Base-by-base conservation (phyloP, 1,140 invertebrate genomes). In the Aphelinus atriplicis region DNA sequence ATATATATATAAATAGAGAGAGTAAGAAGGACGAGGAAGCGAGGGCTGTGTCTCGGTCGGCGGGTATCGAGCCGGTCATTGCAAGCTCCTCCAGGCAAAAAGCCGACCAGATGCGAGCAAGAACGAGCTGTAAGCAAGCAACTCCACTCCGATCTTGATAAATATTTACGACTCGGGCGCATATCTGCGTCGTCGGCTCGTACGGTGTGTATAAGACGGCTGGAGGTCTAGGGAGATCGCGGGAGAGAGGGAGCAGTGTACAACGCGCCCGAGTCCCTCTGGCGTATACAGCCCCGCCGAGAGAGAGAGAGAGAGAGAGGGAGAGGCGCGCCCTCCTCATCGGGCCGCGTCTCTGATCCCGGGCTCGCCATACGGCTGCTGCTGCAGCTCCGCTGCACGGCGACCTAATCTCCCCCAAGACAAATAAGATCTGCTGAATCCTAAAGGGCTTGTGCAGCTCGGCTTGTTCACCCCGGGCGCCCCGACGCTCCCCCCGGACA, bases 111-210 rank as follows among this genome's bases (percentile, higher is more conserved):
- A 9, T 9, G 63, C 2, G 47, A 42, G 10, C 48, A 7, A 48
- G 4, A 3, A 7, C 43, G 56, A 48, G 63, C 48, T 48, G 50
- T 7, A 48, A 26, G 63, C 61, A 5, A 26, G 42, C 66, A 62
- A 55, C 74, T 68, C 62, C 65, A 45, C 70, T 76, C 72, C 78
- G 80, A 84, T 81, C 79, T 84, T 84, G 80, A 85, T 84, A 85
- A 85, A 84, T 84, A 85, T 85, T 84, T 85, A 84, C 78, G 77
- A 79, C 60, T 78, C 73, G 61, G 51, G 75, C 72, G 78, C 75
- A 80, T 82, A 78, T 78, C 65, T 58, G 56, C 10, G 51, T 53
- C 4, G 51, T 26, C 26, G 51, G 9, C 9, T 6, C 51, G 51
- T 53, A 53, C 4, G 4, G 51, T 9, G 51, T 9, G 51, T 53